Conservation (phyloP, 2,797 vertebrate species). For the Lacerta agilis region DNA sequence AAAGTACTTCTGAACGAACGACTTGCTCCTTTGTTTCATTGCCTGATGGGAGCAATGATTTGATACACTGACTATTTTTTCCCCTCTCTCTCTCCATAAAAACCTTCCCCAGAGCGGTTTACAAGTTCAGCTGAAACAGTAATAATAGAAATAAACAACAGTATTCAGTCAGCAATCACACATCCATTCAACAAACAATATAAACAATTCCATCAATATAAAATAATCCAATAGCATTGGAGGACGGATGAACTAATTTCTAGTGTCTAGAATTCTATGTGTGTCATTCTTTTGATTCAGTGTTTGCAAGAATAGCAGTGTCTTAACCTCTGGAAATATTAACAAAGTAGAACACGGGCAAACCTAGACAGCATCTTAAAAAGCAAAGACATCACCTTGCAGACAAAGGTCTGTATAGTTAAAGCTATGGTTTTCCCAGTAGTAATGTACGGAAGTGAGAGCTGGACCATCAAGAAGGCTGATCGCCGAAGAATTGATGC, state of each 20-base stretch:
- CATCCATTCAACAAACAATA: not conserved
- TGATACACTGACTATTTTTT: not conserved
- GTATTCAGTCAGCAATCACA: not conserved
- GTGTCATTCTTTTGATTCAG: not conserved
- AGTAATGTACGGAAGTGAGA: too few species aligned
- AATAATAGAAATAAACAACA: not conserved
- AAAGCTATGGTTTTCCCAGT: too few species aligned
- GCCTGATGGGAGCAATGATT: too few species aligned
- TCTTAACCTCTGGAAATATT: not conserved
- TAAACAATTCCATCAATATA: not conserved
- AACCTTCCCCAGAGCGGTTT: not conserved
- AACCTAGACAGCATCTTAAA: too few species aligned
- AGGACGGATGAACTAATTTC: not conserved
- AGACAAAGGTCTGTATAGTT: too few species aligned
- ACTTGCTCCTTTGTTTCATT: not conserved
- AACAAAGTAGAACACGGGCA: not conserved
- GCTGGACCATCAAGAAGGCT: too few species aligned
- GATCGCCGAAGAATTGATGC: too few species aligned
- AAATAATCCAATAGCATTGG: not conserved
- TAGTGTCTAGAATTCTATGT: not conserved
- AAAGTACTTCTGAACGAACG: too few species aligned
- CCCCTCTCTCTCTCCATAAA: not conserved
- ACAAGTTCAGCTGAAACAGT: not conserved
- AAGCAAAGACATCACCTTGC: too few species aligned
- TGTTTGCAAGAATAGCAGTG: not conserved